phyloP scores from a whole-genome alignment of 2,113 vertebrate genomes.

The Chascanopsetta lugubris region DNA sequence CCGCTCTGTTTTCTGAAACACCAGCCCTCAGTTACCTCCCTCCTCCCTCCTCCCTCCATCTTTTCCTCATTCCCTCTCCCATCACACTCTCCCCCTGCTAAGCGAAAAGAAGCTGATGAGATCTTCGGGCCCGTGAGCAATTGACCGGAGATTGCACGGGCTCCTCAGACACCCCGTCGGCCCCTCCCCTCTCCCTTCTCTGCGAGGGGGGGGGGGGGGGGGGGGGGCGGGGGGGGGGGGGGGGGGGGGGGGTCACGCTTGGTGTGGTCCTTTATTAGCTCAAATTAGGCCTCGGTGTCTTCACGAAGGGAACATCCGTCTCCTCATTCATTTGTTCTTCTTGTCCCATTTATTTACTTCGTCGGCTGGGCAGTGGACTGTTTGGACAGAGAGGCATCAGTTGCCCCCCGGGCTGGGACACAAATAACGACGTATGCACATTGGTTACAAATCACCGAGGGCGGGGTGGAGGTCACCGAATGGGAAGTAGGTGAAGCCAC shows the following conservation, averaged over 20 bases:
- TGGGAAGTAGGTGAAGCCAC: constrained; percentile 38
- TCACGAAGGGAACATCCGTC: constrained; percentile 69
- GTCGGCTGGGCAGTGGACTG: constrained; percentile 53
- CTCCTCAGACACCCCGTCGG: constrained; percentile 59
- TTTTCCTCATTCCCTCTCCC: constrained; percentile 24
- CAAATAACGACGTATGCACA: constrained; percentile 70
- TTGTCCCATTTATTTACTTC: constrained; percentile 72
- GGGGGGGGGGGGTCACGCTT: constrained; percentile 72
- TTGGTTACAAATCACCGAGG: constrained; percentile 69
- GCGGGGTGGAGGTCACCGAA: constrained; percentile 57
- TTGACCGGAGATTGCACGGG: constrained; percentile 64
- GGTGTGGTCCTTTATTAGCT: constrained; percentile 74
- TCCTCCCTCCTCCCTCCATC: constrained; percentile 3
- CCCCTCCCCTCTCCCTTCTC: constrained; percentile 53
- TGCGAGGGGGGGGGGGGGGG: too few relatives aligned
- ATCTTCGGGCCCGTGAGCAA: constrained; percentile 65
- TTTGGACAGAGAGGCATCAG: constrained; percentile 59
- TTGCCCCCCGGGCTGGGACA: constrained; percentile 58
- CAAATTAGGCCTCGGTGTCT: constrained; percentile 74
- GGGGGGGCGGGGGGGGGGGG: too few relatives aligned
- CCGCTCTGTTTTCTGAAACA: constrained; percentile 26
- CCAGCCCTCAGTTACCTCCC: constrained; percentile 23
- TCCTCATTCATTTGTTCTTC: constrained; percentile 72
- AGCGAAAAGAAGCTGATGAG: constrained; percentile 51
- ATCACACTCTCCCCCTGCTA: constrained; percentile 12